Base-by-base conservation (phyloP, 2,113 vertebrate species). In the Pangasianodon hypophthalmus region DNA sequence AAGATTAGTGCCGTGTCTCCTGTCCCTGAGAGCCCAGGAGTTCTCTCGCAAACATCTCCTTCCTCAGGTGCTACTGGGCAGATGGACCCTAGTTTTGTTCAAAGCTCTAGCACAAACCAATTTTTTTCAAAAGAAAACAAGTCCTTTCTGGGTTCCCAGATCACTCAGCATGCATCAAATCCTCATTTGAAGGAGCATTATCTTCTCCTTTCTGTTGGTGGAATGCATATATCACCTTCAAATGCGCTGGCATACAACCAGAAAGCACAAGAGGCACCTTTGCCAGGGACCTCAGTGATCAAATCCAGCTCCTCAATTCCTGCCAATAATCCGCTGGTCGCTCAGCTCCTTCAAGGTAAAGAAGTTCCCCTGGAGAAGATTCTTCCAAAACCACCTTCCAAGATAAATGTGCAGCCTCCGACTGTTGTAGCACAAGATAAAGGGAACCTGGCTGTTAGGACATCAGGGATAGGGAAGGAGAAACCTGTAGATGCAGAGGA, bases 241-340 rank as follows among this genome's bases (percentile, higher is more conserved):
- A 87, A 73, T 29, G 19, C 67, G 54, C 26, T 80, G 64, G 14
- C 87, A 48, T 86, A 71, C 62, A 86, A 18, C 41, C 91, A 91
- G 82, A 90, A 71, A 84, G 56, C 85, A 88, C 93, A 83, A 54
- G 93, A 92, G 48, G 81, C 29, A 71, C 90, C 87, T 56, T 90
- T 85, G 60, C 58, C 92, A 32, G 90, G 91, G 19, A 95, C 92
- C 9, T 88, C 94, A 41, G 58, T 92, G 64, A 82, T 92, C 88
- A 96, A 96, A 88, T 89, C 87, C 1, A 96, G 94, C 93, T 97
- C 96, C 91, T 98, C 94, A 69, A 98, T 98, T 90, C 97, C 98
- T 81, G 98, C 97, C 29, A 99, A 98, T 94, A 99, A 99, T 93
- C 98, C 98, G 21, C 93, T 99, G 90, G 98, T 99, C 91, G 97